Conservation (phyloP, 2,888 invertebrate species). For the Stenchaetothrips biformis region DNA sequence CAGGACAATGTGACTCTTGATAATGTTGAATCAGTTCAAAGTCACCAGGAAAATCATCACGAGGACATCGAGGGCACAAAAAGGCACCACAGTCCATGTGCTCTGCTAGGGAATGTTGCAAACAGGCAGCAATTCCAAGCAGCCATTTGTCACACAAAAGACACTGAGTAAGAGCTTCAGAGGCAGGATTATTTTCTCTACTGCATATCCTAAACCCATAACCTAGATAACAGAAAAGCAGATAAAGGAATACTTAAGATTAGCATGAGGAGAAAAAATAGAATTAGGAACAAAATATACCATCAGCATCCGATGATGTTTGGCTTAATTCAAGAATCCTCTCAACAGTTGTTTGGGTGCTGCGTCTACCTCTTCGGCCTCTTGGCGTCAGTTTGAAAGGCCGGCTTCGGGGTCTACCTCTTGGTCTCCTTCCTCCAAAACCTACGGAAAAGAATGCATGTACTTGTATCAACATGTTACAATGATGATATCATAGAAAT, state of each 20-base stretch:
- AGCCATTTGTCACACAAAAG: not conserved
- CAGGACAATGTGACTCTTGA: conserved; percentile 9
- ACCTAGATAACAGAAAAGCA: not conserved
- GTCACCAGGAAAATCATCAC: conserved; percentile 13
- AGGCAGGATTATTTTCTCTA: not conserved
- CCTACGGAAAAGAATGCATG: not conserved
- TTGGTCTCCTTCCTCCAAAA: not conserved
- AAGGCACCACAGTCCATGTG: conserved; percentile 3
- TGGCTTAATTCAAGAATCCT: not conserved
- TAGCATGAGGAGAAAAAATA: not conserved
- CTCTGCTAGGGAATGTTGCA: not conserved
- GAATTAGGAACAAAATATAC: not conserved
- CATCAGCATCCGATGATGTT: not conserved
- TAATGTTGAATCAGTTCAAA: conserved; percentile 6
- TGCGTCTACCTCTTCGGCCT: not conserved
- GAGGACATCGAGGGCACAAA: not conserved
- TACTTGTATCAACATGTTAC: not conserved
- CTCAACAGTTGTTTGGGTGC: not conserved
- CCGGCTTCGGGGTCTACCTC: not conserved
- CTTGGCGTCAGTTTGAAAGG: not conserved
- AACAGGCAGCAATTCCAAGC: not conserved
- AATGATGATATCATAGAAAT: not conserved
- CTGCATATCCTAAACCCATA: conserved; percentile 2
- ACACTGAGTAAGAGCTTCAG: conserved; percentile 4
- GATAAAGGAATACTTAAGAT: not conserved